These are phyloP conservation scores for Leptinotarsa undecemlineata DNA, from an alignment of 1,140 invertebrate genomes.

Conservation along the genomic window DNA sequence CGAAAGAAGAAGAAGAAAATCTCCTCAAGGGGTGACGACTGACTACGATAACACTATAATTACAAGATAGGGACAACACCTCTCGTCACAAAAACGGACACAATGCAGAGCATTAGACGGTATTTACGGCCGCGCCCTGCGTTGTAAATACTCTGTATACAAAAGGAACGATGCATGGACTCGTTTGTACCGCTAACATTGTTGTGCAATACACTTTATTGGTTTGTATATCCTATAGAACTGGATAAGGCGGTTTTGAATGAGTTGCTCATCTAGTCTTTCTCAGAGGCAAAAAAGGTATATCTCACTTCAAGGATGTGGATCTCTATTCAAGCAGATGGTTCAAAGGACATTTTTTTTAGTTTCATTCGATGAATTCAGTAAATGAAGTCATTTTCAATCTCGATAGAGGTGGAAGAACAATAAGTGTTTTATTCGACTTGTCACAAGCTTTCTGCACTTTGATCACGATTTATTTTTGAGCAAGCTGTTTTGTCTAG, in stretches of 20 bases:
- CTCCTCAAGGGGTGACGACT: constrained; percentile 24
- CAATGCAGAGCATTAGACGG: constrained; percentile 46
- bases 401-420: no score
- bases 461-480: no score
- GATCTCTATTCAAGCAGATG: no score
- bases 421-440: no score
- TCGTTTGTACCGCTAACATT: constrained; percentile 1
- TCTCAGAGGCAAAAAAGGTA: no score
- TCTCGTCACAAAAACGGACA: constrained; percentile 45
- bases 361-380: no score
- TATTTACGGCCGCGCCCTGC: constrained; percentile 42
- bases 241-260: constrained; percentile 5
- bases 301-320: no score
- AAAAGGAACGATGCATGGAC: constrained; percentile 9
- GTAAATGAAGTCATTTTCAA: no score
- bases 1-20: constrained; percentile 13
- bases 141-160: constrained; percentile 45
- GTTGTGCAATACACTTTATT: constrained; percentile 11
- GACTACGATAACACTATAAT: constrained; percentile 40
- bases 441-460: no score
- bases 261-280: background rate
- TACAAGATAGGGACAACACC: constrained; percentile 45
- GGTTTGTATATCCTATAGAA: background rate
- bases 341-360: no score
- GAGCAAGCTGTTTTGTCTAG: no score